Percentiles rank a stretch among this genome's conserved stretches.
Conservation (phyloP, 2,113 vertebrate genomes). For the Dermatemys mawii region DNA sequence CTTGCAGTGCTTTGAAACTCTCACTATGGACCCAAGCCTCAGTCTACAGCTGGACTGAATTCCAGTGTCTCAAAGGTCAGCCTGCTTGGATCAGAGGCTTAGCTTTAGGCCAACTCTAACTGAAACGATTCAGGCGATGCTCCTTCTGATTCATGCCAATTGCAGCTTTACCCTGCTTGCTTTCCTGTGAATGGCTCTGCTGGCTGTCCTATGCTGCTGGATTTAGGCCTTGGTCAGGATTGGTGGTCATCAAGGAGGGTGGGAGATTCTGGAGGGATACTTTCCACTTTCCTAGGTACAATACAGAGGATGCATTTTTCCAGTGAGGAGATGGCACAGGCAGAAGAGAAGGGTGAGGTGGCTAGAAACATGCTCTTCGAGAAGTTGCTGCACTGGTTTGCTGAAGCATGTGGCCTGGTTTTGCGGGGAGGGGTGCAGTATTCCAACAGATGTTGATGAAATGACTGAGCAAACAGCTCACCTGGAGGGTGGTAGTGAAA, state of each 20-base stretch:
- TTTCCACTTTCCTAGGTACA: background rate
- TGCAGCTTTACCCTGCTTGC: background rate
- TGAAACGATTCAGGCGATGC: background rate
- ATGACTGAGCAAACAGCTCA: background rate
- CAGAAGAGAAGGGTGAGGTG: rapidly evolving
- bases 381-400: background rate
- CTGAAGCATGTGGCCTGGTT: background rate
- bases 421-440: background rate
- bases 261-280: conserved; percentile 27
- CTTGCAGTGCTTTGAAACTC: background rate
- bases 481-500: background rate
- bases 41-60: background rate
- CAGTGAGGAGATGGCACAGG: background rate
- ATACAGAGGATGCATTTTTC: background rate
- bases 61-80: background rate
- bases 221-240: background rate
- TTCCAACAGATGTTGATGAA: background rate
- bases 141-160: background rate
- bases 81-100: background rate
- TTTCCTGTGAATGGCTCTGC: background rate
- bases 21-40: background rate
- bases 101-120: background rate
- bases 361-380: background rate
- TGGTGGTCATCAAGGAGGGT: background rate
- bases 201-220: background rate